A percentile compares a stretch with the other conserved stretches of the same genome.
These are phyloP conservation scores for Synergus umbraculus DNA, from an alignment of 2,888 invertebrate genomes.

Conservation along the genomic window DNA sequence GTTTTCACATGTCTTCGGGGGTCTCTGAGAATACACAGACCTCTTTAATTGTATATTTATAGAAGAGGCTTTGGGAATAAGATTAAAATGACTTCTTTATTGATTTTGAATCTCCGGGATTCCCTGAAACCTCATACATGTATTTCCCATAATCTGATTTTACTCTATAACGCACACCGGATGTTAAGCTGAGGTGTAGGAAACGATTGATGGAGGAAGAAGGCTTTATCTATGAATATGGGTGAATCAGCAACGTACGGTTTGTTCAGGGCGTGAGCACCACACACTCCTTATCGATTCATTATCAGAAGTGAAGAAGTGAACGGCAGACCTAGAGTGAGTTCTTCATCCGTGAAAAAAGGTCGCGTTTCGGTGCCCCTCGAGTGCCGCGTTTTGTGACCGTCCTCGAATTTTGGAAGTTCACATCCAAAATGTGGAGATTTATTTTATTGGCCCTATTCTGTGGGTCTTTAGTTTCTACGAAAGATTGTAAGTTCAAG, in stretches of 20 bases:
- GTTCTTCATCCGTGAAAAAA: background rate
- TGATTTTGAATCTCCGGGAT: conserved; percentile 14
- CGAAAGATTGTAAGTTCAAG: conserved; percentile 24
- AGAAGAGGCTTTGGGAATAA: background rate
- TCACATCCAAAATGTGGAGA: conserved; percentile 25
- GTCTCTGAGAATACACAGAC: too few species aligned
- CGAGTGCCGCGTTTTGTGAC: conserved; percentile 12
- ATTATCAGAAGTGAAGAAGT: conserved; percentile 42
- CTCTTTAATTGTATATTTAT: background rate
- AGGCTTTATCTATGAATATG: conserved; percentile 30
- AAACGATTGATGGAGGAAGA: conserved; percentile 3
- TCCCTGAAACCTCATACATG: conserved; percentile 2
- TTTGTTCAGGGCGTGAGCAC: conserved; percentile 28
- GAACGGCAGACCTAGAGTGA: conserved; percentile 20
- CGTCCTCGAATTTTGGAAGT: background rate
- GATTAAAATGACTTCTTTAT: conserved; percentile 14
- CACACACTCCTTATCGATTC: conserved; percentile 40
- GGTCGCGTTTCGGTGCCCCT: background rate
- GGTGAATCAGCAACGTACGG: conserved; percentile 40
- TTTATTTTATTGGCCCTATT: conserved; percentile 5
- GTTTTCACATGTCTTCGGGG: too few species aligned
- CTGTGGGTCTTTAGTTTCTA: background rate
- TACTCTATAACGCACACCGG: conserved; percentile 9
- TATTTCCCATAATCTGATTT: conserved; percentile 6
- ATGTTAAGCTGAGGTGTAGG: conserved; percentile 16